A percentile compares a stretch with the other conserved stretches of the same genome.
phyloP scores from a whole-genome alignment of 1,140 invertebrate genomes.

The Steinernema khuongi region DNA sequence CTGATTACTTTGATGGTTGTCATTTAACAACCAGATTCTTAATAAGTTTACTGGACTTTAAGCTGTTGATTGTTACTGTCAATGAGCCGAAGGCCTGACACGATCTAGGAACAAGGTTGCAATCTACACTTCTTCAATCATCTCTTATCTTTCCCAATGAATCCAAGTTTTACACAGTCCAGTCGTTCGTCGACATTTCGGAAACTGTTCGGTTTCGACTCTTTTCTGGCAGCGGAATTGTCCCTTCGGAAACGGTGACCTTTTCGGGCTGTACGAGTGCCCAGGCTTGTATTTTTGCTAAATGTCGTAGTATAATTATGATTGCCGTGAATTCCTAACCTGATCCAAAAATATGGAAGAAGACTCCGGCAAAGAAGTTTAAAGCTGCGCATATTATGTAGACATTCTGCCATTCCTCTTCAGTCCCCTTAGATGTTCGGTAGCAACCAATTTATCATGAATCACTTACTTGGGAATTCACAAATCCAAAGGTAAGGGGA shows the following conservation, averaged over 20 bases:
- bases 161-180: background rate
- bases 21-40: too few species aligned
- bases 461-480: conserved; percentile 9
- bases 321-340: conserved; percentile 1
- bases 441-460: background rate
- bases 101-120: too few species aligned
- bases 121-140: too few species aligned
- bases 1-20: too few species aligned
- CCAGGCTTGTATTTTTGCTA: conserved; percentile 23
- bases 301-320: conserved; percentile 6
- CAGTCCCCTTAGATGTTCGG: background rate
- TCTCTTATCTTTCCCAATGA: too few species aligned
- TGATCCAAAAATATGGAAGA: conserved; percentile 20
- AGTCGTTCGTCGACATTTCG: background rate
- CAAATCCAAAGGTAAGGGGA: conserved; percentile 6
- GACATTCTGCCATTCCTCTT: conserved; percentile 17
- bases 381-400: conserved; percentile 17
- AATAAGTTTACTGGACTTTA: too few species aligned
- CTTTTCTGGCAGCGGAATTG: background rate
- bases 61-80: too few species aligned
- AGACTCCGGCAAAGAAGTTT: conserved; percentile 15
- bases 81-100: too few species aligned
- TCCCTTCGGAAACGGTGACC: background rate
- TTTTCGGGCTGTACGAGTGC: background rate
- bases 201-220: background rate